Base-by-base conservation (phyloP, 2,888 invertebrate genomes). In the Hyposoter dolosus region DNA sequence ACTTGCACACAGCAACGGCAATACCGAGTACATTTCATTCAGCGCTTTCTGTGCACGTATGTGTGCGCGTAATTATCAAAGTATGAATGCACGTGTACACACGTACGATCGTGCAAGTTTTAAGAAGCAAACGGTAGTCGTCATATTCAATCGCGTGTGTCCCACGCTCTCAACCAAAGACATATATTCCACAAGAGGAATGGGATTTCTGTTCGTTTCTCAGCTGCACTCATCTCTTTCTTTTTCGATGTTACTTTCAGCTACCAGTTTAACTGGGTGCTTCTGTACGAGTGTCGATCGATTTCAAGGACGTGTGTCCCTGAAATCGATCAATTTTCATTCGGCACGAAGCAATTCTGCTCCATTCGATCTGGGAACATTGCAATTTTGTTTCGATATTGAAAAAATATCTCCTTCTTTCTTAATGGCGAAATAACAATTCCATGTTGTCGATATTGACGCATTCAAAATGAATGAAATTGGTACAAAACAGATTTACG, bases 11-110 rank as follows among this genome's bases (percentile, higher is more conserved):
- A 47, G 28, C 28, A 15, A 66, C 56, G 56, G 65, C 72, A 68
- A 68, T 63, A 68, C 74, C 75, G 78, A 69, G 76, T 79, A 69
- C 71, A 85, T 85, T 68, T 82, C 85, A 85, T 85, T 76, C 79
- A 79, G 82, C 69, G 69, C 19, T 79, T 85, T 78, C 72, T 60
- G 66, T 68, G 60, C 79, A 75, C 74, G 40, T 68, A 53, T 68
- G 68, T 9, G 28, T 68, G 23, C 53, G 28, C 53, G 28, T 28
- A 78, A 68, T 53, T 53, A 53, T 23, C 43, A 35, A 68, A 53
- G 65, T 68, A 68, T 19, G 7, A 10, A 56, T 53, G 60, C 40
- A 53, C 28, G 47, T 78, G 53, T 78, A 63, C 28, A 50, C 56
- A 35, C 45, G 23, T 69, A 53, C 56, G 68, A 56, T 78, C 43